Conservation (phyloP, 2,888 invertebrate genomes). For the Alloscopus bannaensis region DNA sequence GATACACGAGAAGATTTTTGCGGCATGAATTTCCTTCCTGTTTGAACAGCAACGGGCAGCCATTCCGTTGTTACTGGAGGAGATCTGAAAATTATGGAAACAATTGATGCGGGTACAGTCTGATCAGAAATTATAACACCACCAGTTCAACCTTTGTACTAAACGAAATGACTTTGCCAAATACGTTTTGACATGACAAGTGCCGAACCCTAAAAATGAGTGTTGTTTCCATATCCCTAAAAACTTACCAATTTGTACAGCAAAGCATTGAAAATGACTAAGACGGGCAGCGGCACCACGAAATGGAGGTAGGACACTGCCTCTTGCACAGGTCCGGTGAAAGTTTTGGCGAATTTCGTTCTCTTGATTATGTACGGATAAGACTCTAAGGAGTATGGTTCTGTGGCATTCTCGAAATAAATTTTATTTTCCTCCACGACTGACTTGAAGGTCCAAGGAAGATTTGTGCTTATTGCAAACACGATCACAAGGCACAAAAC, state of each 20-base stretch:
- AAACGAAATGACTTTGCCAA: no score
- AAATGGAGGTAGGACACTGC: conserved; percentile 15
- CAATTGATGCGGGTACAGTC: background rate
- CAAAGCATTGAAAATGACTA: conserved; percentile 28
- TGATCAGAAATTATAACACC: background rate
- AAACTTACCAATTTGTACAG: conserved; percentile 41
- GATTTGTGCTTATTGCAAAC: background rate
- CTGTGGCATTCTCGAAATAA: background rate
- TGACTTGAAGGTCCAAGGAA: conserved; percentile 17
- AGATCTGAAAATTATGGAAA: background rate
- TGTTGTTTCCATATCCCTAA: background rate
- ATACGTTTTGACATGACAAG: background rate
- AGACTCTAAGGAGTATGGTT: background rate
- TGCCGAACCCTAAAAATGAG: background rate
- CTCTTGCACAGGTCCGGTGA: background rate
- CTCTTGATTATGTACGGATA: conserved; percentile 41
- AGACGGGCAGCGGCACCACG: conserved; percentile 39
- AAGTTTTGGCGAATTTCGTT: background rate
- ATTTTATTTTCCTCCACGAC: conserved; percentile 24
- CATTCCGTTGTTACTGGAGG: background rate
- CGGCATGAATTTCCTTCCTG: background rate
- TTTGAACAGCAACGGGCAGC: background rate
- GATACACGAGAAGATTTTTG: background rate
- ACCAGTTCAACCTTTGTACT: no score
- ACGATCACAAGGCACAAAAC: background rate